These are phyloP conservation scores for Siderastrea radians DNA, from an alignment of 92 coral and sea anemone genomes.

Conservation along the genomic window DNA sequence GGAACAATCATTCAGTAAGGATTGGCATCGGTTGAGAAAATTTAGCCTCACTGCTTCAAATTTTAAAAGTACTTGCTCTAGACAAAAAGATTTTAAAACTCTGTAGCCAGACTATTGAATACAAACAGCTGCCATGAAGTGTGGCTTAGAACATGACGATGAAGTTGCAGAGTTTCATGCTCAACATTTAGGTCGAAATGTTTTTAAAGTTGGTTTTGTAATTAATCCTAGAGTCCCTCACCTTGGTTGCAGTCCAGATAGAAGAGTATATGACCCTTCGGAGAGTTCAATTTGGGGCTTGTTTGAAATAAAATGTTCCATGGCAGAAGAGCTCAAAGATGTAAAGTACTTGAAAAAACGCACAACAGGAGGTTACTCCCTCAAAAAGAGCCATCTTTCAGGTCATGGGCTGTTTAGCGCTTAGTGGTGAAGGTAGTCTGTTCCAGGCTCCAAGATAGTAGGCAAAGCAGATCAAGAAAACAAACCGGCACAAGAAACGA, in stretches of 20 bases:
- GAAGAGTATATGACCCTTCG: slow-evolving; percentile 64
- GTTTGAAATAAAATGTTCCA: slow-evolving; percentile 53
- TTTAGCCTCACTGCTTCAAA: slow-evolving; percentile 49
- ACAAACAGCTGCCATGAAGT: slow-evolving; percentile 68
- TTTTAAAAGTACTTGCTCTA: slow-evolving; percentile 37
- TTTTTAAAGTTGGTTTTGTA: slow-evolving; percentile 40
- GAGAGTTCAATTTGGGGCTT: slow-evolving; percentile 61
- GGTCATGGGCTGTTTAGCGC: slow-evolving; percentile 40
- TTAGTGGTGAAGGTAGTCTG: slow-evolving; percentile 42
- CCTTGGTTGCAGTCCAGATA: slow-evolving; percentile 62
- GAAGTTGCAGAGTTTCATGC: slow-evolving; percentile 51
- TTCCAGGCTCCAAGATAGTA: too few species aligned
- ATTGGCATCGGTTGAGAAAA: slow-evolving; percentile 62
- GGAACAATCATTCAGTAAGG: slow-evolving; percentile 45
- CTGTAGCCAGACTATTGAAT: slow-evolving; percentile 31
- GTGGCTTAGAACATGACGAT: slow-evolving; percentile 65
- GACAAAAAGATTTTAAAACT: slow-evolving; percentile 47
- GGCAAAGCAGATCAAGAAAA: too few species aligned
- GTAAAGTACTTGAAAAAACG: slow-evolving; percentile 22
- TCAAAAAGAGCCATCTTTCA: slow-evolving; percentile 34
- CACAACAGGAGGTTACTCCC: not conserved
- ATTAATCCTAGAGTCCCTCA: slow-evolving; percentile 54
- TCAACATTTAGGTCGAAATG: not conserved
- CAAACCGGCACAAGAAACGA: too few species aligned
- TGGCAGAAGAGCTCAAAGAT: slow-evolving; percentile 34